Base-by-base conservation (phyloP, 2,888 invertebrate species). In the Drosophila planitibia region DNA sequence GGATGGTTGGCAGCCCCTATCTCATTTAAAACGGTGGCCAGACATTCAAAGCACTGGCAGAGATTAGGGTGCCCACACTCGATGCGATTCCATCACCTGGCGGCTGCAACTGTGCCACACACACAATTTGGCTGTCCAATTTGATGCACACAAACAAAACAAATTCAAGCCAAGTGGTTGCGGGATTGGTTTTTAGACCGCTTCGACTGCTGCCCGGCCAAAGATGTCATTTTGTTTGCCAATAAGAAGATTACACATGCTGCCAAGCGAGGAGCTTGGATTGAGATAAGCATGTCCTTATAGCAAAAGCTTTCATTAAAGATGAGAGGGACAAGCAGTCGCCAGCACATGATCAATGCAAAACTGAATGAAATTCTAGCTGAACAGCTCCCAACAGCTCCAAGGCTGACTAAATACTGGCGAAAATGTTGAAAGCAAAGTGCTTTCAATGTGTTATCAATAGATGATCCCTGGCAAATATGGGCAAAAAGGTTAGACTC, bases 51-150 rank as follows among this genome's bases (percentile, higher is more conserved):
- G 82, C 19, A 32, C 37, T 39, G 9, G 30, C 62, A 41, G 52
- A 74, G 79, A 79, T 79, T 79, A 69, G 59, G 73, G 51, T 57
- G 44, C 59, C 72, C 51, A 35, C 19, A 12, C 19, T 19, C 41
- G 28, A n/a, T n/a, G 7, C 55, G 28, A 51, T 28, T 28, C 19
- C 51, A 30, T 59, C 61, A 80, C 78, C 78, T 76, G 78, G 39
- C 19, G 25, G 37, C 37, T 39, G 55, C 37, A 55, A 55, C 76
- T 62, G 32, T 66, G 77, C 72, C 16, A 47, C 82, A 79, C 25
- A 47, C 79, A 79, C 82, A 82, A 76, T 82, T 87, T 87, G 76
- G 69, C 76, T 87, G 81, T 88, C 83, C 88, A 88, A 83, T 85
- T 85, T 80, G 83, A 82, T 65, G 73, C 77, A 77, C 83, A 82